These are phyloP conservation scores for Zaprionus lachaisei DNA, from an alignment of 1,140 invertebrate genomes.

Conservation along the genomic window DNA sequence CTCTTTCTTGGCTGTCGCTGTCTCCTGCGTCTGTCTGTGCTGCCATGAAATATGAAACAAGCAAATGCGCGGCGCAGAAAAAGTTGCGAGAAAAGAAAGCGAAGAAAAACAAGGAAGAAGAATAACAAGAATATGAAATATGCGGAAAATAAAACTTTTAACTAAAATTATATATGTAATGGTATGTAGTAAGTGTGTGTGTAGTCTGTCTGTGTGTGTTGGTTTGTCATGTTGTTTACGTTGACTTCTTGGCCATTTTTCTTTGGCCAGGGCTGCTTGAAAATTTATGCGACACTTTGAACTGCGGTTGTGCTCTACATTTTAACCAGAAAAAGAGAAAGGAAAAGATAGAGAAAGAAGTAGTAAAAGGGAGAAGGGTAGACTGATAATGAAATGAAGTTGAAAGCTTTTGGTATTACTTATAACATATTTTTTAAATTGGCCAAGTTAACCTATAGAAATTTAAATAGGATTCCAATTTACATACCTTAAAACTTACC, in stretches of 20 bases:
- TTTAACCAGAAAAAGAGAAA: constrained; percentile 1
- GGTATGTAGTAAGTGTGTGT: constrained; percentile 30
- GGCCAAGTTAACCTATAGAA: background rate
- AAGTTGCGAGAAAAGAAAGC: constrained; percentile 59
- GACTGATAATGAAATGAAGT: background rate
- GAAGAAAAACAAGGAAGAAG: constrained; percentile 33
- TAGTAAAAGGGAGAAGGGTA: background rate
- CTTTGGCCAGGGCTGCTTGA: constrained; percentile 36
- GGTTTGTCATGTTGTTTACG: constrained; percentile 76
- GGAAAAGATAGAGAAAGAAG: background rate
- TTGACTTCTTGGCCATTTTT: constrained; percentile 69
- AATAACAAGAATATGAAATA: constrained; percentile 74
- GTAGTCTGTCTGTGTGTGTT: constrained; percentile 44
- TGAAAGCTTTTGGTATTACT: background rate
- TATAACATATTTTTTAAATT: background rate
- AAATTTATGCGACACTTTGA: constrained; percentile 41
- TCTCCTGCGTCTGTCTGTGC: constrained; percentile 51
- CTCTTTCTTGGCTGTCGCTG: constrained; percentile 20
- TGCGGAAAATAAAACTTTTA: constrained; percentile 81
- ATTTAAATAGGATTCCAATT: background rate
- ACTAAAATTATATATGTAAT: constrained; percentile 81
- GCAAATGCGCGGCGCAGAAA: constrained; percentile 66
- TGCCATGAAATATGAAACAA: constrained; percentile 77
- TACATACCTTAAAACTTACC: background rate
- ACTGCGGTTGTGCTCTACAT: constrained; percentile 51